Percentiles rank a stretch among this genome's conserved stretches.
Conservation (phyloP, 2,113 vertebrate genomes). For the Festucalex cinctus region DNA sequence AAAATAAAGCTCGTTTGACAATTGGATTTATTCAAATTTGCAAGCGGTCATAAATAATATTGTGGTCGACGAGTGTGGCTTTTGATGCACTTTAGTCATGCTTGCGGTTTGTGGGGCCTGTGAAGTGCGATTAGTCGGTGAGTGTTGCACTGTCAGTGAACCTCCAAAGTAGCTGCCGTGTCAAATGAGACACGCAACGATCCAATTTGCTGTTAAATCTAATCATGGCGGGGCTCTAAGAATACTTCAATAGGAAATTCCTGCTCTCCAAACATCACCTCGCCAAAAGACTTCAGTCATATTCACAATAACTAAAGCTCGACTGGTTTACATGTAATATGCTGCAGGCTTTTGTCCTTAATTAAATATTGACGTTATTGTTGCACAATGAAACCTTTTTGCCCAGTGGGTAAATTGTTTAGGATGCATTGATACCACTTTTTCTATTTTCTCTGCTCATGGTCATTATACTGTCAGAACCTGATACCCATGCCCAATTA, state of each 20-base stretch:
- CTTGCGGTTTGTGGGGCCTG: not conserved
- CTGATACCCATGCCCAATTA: too few relatives aligned
- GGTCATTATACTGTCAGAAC: too few relatives aligned
- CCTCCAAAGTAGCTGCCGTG: not conserved
- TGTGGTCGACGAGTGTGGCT: not conserved
- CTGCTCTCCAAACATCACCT: not conserved
- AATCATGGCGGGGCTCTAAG: not conserved
- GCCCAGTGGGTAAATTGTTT: not conserved
- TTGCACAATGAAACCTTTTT: slow-evolving; percentile 16
- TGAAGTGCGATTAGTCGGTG: not conserved
- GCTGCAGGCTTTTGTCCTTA: slow-evolving; percentile 46
- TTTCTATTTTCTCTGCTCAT: too few relatives aligned
- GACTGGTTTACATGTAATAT: slow-evolving; percentile 15
- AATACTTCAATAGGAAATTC: not conserved
- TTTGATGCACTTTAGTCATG: not conserved
- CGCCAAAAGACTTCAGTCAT: not conserved
- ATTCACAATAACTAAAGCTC: not conserved
- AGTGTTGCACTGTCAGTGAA: not conserved
- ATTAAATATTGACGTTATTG: slow-evolving; percentile 63
- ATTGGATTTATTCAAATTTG: not conserved
- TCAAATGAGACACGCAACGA: not conserved
- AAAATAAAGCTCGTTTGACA: not conserved
- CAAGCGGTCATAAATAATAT: not conserved
- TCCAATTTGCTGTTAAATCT: not conserved
- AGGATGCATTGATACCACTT: not conserved